These are phyloP conservation scores for Lasioglossum leucozonium DNA, from an alignment of 2,888 invertebrate genomes.

Conservation along the genomic window DNA sequence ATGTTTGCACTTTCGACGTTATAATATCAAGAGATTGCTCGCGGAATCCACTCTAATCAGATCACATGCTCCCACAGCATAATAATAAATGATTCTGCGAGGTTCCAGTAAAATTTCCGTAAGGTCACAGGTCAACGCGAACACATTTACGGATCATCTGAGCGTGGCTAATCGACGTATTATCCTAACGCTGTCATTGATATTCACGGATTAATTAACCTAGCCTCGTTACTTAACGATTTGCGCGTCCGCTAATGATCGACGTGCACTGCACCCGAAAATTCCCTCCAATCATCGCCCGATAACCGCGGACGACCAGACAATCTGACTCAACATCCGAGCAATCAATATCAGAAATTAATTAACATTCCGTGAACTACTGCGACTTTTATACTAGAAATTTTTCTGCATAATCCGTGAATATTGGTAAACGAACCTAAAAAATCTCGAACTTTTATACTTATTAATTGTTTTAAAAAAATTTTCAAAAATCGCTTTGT, in stretches of 20 bases:
- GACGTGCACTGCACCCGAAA: background rate
- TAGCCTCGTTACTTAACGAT: background rate
- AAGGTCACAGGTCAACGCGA: slow-evolving; percentile 35
- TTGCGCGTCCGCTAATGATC: background rate
- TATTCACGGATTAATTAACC: slow-evolving; percentile 27
- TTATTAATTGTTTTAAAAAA: background rate
- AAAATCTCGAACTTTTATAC: background rate
- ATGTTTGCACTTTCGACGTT: background rate
- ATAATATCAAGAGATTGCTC: background rate
- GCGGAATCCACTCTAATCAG: slow-evolving; percentile 36
- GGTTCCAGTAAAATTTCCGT: slow-evolving; percentile 2
- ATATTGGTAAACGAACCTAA: background rate
- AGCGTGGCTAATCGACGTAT: slow-evolving; percentile 13
- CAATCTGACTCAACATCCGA: background rate
- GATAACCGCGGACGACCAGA: background rate
- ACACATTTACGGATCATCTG: slow-evolving; percentile 2
- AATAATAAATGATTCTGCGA: slow-evolving; percentile 32
- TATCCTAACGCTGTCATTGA: slow-evolving; percentile 13
- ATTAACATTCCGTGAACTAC: background rate
- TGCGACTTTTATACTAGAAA: background rate
- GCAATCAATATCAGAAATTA: background rate
- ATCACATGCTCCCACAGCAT: slow-evolving; percentile 25
- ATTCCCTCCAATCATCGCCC: background rate
- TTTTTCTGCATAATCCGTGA: background rate
- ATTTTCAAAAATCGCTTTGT: background rate